Base-by-base conservation (phyloP, 2,797 vertebrate genomes). In the Muraenolepis orangiensis region DNA sequence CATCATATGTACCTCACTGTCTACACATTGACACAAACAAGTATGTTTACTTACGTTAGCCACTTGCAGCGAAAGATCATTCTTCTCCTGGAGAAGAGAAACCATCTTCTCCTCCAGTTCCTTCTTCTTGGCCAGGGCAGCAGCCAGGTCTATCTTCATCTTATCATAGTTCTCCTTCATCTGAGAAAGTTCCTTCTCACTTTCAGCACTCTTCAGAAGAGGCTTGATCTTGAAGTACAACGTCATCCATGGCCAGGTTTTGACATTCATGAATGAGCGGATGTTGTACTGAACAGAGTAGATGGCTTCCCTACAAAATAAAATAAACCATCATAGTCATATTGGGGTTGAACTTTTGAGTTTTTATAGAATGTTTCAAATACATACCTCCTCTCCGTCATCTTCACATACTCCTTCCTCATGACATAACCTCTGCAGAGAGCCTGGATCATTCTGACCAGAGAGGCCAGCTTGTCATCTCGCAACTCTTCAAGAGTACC, bases 61-160 rank as follows among this genome's bases (percentile, higher is more conserved):
- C 20, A 95, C 93, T 89, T 95, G 93, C 18, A 95, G 91, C 70
- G 91, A 90, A 57, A 95, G 78, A n/a, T 96, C 95, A 68, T 96
- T 96, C 85, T 95, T 96, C 72, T 96, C 95, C 81, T 95, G 93
- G 69, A 92, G 70, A 1, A 96, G 77, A 13, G 89, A 30, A 46
- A 94, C 93, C 93, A 95, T 94, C 85, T 95, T 96, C 82, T 95
- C 94, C 82, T 95, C 94, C 51, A 95, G 85, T 64, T 95, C 95
- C 73, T 96, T 96, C 76, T 93, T 90, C 83, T 92, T 95, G n/a
- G 93, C 91, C 11, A 95, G 91, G 68, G 95, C 91, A 74, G 95
- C 95, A 0, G 87, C 87, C 68, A 95, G 90, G 0, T 93, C 92
- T 1, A 93, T 95, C 61, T 96, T 95, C 46, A 81, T 82, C 72